phyloP scores from a whole-genome alignment of 2,113 vertebrate genomes.

The Columba janthina region DNA sequence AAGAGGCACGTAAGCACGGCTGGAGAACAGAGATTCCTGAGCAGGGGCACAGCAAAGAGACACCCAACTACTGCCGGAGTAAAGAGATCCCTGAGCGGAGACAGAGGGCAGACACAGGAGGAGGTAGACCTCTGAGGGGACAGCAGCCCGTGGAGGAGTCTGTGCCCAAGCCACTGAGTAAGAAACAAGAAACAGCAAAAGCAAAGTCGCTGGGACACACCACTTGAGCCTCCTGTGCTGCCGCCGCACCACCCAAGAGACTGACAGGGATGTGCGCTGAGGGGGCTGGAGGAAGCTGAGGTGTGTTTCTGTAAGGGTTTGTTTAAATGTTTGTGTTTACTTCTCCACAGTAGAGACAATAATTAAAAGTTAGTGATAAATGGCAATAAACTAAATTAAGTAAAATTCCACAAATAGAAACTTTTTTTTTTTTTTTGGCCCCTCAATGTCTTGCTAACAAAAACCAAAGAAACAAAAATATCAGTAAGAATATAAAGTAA shows the following conservation, averaged over 20 bases:
- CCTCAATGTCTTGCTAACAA: neutral
- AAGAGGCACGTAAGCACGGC: neutral
- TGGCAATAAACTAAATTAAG: neutral
- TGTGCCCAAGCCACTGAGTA: accelerated
- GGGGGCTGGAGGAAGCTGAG: neutral
- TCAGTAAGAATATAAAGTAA: neutral
- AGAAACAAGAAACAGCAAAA: neutral
- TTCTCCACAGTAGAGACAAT: neutral
- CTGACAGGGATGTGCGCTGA: accelerated
- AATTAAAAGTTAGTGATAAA: neutral
- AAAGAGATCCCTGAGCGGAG: neutral
- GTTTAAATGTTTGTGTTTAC: neutral
- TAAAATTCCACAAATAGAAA: neutral
- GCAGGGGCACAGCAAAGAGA: neutral
- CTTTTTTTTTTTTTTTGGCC: neutral
- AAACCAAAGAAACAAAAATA: neutral
- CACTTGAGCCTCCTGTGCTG: accelerated
- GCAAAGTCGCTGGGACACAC: neutral
- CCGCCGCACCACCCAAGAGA: neutral
- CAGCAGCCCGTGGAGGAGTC: accelerated
- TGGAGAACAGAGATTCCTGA: neutral
- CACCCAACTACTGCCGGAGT: accelerated
- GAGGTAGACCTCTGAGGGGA: neutral
- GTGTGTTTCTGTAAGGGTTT: neutral
- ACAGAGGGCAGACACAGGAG: neutral